Conservation (phyloP, 2,888 invertebrate species). For the Melanargia galathea region DNA sequence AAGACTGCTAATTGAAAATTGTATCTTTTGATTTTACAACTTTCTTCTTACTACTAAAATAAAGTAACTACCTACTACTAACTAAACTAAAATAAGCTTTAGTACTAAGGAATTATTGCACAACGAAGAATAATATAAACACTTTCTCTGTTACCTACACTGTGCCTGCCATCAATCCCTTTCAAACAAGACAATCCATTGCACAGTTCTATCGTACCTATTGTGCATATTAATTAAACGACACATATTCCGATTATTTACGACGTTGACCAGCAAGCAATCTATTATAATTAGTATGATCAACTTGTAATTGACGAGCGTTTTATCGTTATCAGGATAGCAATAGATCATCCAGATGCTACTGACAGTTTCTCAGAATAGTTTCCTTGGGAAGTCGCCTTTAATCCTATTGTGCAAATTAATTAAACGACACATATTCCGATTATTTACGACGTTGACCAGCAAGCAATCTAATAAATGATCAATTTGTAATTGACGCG, state of each 20-base stretch:
- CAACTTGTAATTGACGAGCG: slow-evolving; percentile 18
- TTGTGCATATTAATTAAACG: slow-evolving; percentile 39
- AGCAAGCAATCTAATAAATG: slow-evolving; percentile 21
- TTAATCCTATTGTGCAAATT: slow-evolving; percentile 31
- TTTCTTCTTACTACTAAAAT: no score
- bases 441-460: slow-evolving; percentile 37
- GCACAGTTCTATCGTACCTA: slow-evolving; percentile 12
- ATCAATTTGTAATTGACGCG: slow-evolving; percentile 19
- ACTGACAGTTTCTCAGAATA: no score
- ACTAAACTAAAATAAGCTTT: no score
- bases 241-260: slow-evolving; percentile 37
- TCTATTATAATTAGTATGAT: slow-evolving; percentile 21
- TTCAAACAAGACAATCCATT: slow-evolving; percentile 16
- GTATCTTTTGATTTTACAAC: no score
- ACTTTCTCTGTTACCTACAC: slow-evolving; percentile 25
- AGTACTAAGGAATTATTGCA: background rate
- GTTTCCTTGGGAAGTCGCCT: background rate
- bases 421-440: slow-evolving; percentile 36
- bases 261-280: slow-evolving; percentile 28
- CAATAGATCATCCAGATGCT: background rate
- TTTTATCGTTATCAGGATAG: slow-evolving; percentile 2
- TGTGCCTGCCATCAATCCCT: slow-evolving; percentile 14
- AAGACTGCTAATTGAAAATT: no score
- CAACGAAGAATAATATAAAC: background rate
- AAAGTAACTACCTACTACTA: no score